Base-by-base conservation (phyloP, 2,113 vertebrate genomes). In the Corvus moneduloides region DNA sequence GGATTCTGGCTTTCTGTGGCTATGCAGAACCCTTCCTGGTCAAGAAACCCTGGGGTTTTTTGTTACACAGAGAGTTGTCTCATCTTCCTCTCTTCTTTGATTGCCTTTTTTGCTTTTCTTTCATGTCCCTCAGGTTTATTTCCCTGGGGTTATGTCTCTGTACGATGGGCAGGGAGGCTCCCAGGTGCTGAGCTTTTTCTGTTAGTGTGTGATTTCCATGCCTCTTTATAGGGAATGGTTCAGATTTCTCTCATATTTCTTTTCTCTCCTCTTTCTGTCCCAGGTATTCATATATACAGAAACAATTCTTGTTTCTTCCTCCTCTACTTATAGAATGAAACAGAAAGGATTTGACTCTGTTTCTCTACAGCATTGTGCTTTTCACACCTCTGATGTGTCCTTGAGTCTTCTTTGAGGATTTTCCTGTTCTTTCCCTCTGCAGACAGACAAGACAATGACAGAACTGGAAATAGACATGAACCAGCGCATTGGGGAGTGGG, bases 391-490 rank as follows among this genome's bases (percentile, higher is more conserved):
- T 78, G 6, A 17, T 58, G 66, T 87, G 83, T 52, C 20, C 41
- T 58, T 87, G 79, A 48, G 43, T 79, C 52, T 54, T 68, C 32
- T 74, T 54, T 92, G 80, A 95, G 61, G 17, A 27, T 81, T 89
- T 66, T 51, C 26, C 44, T 91, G 56, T 95, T 59, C 39, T 83
- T 41, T 69, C 16, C 83, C 79, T n/a, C 68, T 6, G 5, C 97
- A 99, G 99, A 99, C 99, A 16, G 99, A 99, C 97, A 98, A 98
- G 92, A 99, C 99, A 0, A 99, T 99, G 99, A 99, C 99, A 0
- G 99, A 99, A 98, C 97, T 99, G 97, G 99, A 99, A 98, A 99
- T 99, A 52, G 99, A 99, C 48, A 99, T 99, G 97, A 99, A 99
- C 97, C 99, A 99, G 98, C 99, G 99, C 52, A 98, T 99, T 44